These are phyloP conservation scores for Sisor rabdophorus DNA, from an alignment of 2,113 vertebrate genomes.

Conservation along the genomic window DNA sequence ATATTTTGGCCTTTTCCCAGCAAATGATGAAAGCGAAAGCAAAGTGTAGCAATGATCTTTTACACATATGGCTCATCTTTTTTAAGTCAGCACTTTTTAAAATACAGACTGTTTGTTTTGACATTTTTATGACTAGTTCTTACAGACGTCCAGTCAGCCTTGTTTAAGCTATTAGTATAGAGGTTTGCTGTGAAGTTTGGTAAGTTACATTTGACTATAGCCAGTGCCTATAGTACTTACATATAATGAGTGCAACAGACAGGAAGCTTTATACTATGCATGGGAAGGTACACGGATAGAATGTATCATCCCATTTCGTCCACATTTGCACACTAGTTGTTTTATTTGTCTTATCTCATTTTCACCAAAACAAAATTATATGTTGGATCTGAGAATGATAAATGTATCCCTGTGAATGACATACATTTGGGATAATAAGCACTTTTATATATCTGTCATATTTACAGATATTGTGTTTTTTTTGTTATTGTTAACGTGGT, in stretches of 20 bases:
- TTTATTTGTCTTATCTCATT: constrained; percentile 23
- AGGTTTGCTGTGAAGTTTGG: not conserved
- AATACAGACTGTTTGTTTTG: constrained; percentile 9
- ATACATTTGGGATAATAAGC: constrained; percentile 56
- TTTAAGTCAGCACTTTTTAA: not conserved
- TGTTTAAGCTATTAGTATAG: constrained; percentile 24
- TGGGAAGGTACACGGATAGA: constrained; percentile 25
- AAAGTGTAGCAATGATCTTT: constrained; percentile 12
- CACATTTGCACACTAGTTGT: constrained; percentile 19
- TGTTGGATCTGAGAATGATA: constrained; percentile 16
- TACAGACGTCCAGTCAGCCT: constrained; percentile 26
- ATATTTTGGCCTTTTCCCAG: not conserved
- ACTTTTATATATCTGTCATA: constrained; percentile 32
- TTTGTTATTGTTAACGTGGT: constrained; percentile 5
- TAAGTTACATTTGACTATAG: too few species aligned
- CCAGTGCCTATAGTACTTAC: constrained; percentile 33
- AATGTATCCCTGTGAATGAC: constrained; percentile 34
- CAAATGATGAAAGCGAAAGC: constrained; percentile 1
- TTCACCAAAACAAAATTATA: constrained; percentile 2
- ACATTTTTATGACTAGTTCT: constrained; percentile 11
- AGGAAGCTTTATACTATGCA: constrained; percentile 41
- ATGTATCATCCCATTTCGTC: constrained; percentile 31
- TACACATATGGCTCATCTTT: constrained; percentile 22
- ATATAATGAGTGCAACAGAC: constrained; percentile 22
- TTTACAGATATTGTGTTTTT: constrained; percentile 19